These are phyloP conservation scores for Delia radicum DNA, from an alignment of 1,140 invertebrate genomes.

Conservation along the genomic window DNA sequence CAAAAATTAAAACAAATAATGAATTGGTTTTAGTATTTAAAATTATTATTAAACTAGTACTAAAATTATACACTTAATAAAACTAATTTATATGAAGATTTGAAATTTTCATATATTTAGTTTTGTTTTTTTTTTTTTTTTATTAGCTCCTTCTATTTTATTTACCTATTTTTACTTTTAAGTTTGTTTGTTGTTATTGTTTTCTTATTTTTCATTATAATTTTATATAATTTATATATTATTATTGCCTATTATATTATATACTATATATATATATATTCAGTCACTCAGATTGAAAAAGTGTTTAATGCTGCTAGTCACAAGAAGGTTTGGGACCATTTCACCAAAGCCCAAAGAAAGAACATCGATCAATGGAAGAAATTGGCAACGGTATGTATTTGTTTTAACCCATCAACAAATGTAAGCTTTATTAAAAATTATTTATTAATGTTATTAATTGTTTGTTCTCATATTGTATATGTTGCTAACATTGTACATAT, in stretches of 20 bases:
- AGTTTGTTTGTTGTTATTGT: slow-evolving; percentile 25
- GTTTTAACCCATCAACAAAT: slow-evolving; percentile 4
- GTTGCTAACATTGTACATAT: slow-evolving; percentile 16
- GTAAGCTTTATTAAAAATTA: slow-evolving; percentile 14
- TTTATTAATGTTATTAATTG: slow-evolving; percentile 26
- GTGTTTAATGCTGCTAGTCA: slow-evolving; percentile 91
- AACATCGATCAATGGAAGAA: slow-evolving; percentile 98
- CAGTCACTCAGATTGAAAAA: slow-evolving; percentile 97
- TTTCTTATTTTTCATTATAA: slow-evolving; percentile 28
- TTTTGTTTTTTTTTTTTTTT: background rate
- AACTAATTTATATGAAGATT: background rate
- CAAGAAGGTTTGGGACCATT: slow-evolving; percentile 99
- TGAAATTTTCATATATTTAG: background rate
- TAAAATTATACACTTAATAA: background rate
- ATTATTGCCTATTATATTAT: slow-evolving; percentile 19
- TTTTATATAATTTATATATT: slow-evolving; percentile 31
- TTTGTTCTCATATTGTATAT: background rate
- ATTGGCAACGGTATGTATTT: slow-evolving; percentile 88
- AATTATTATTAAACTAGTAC: background rate
- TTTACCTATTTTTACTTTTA: background rate
- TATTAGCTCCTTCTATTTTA: background rate
- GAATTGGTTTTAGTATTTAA: background rate
- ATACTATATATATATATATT: slow-evolving; percentile 39
- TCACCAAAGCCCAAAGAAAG: slow-evolving; percentile 97
- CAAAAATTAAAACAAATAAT: background rate